phyloP scores from a whole-genome alignment of 2,888 invertebrate genomes.

The Allophyes oxyacanthae region DNA sequence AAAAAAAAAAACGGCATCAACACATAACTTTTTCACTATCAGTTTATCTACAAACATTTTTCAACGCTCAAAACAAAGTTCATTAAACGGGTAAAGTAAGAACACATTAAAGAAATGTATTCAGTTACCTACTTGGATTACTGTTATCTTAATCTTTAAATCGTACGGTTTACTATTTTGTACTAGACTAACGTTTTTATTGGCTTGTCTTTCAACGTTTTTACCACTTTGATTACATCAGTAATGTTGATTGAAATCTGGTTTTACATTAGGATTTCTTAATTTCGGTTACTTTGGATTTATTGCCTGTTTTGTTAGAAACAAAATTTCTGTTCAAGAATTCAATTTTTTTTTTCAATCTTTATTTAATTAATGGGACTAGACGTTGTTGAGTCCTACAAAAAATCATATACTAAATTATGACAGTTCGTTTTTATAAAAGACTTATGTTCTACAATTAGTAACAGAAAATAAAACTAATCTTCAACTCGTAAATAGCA shows the following conservation, averaged over 20 bases:
- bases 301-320: slow-evolving; percentile 26
- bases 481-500: slow-evolving; percentile 24
- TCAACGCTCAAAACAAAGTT: slow-evolving; percentile 32
- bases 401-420: slow-evolving; percentile 36
- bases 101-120: slow-evolving; percentile 69
- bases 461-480: slow-evolving; percentile 28
- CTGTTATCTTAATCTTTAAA: slow-evolving; percentile 70
- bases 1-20: slow-evolving; percentile 11
- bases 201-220: slow-evolving; percentile 60
- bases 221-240: slow-evolving; percentile 60
- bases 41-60: slow-evolving; percentile 14
- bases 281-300: slow-evolving; percentile 42
- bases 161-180: slow-evolving; percentile 65
- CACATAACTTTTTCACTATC: slow-evolving; percentile 8
- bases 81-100: slow-evolving; percentile 52
- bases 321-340: slow-evolving; percentile 26
- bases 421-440: slow-evolving; percentile 30
- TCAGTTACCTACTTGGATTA: slow-evolving; percentile 69
- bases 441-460: slow-evolving; percentile 41
- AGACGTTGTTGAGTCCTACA: slow-evolving; percentile 19
- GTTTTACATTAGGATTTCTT: slow-evolving; percentile 51
- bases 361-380: slow-evolving; percentile 21
- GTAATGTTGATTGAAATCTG: slow-evolving; percentile 54
- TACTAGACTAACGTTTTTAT: slow-evolving; percentile 71
- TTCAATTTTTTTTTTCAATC: slow-evolving; percentile 10